Evolutionary conservation across 2,113 vertebrate genomes (phyloP).

Genomic region (Oreocharis arfaki): DNA sequence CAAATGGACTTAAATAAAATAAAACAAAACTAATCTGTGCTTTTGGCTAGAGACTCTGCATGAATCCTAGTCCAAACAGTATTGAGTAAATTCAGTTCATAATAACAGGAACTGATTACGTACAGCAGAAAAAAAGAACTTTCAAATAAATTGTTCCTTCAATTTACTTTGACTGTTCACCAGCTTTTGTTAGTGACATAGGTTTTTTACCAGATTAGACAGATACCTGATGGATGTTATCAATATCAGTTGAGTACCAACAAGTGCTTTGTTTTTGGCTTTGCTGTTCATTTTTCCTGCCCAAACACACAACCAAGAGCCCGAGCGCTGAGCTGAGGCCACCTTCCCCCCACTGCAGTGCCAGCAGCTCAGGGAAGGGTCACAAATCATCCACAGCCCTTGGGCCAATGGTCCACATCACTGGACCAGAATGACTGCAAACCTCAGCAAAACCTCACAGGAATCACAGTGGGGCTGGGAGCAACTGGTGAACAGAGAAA

Average conservation of each 20-base stretch:
- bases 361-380: neutral
- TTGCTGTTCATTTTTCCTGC: neutral
- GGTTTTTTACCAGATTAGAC: neutral
- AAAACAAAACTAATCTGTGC: constrained; percentile 27
- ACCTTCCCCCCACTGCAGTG: neutral
- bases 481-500: neutral
- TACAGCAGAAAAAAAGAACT: neutral
- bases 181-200: neutral
- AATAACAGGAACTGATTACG: neutral
- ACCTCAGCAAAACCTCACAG: neutral
- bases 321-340: neutral
- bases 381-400: neutral
- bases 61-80: neutral
- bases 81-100: neutral
- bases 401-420: accelerated
- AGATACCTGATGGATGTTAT: neutral
- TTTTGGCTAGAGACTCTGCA: constrained; percentile 12
- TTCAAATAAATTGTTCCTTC: neutral
- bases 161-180: neutral
- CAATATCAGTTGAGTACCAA: neutral
- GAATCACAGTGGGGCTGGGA: accelerated
- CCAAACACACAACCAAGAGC: neutral
- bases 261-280: neutral
- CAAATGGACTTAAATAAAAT: constrained; percentile 44
- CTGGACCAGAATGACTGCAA: neutral